These are phyloP conservation scores for Phocides pigmalion DNA, from an alignment of 1,140 invertebrate species.

Conservation along the genomic window DNA sequence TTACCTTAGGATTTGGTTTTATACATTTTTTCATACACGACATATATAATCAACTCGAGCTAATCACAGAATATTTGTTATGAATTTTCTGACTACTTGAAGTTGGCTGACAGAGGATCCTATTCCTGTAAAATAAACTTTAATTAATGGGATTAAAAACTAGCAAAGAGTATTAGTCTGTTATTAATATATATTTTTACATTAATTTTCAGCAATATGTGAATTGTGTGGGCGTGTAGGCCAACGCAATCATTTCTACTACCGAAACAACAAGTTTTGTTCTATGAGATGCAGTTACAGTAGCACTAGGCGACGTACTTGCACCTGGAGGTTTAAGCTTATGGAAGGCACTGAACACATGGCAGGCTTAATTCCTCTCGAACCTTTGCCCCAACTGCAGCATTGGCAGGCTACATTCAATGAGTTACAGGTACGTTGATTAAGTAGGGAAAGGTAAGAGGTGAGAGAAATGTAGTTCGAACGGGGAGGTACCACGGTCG, in stretches of 20 bases:
- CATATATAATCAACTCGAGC: too few species aligned
- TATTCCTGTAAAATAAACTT: too few species aligned
- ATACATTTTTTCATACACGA: too few species aligned
- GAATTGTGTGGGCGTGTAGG: slow-evolving; percentile 73
- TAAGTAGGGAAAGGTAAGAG: too few species aligned
- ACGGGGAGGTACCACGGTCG: too few species aligned
- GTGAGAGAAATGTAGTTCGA: too few species aligned
- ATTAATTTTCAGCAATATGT: slow-evolving; percentile 68
- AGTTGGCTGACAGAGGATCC: too few species aligned
- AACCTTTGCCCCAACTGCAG: slow-evolving; percentile 77
- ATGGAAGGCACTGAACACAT: slow-evolving; percentile 80
- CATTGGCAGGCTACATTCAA: slow-evolving; percentile 71
- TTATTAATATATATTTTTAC: background rate
- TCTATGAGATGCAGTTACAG: slow-evolving; percentile 66
- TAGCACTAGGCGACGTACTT: slow-evolving; percentile 55
- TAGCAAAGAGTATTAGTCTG: too few species aligned
- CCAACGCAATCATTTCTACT: slow-evolving; percentile 65
- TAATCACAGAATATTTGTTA: too few species aligned
- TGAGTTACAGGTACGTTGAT: slow-evolving; percentile 68
- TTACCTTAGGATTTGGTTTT: too few species aligned
- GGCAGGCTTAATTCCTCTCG: slow-evolving; percentile 77
- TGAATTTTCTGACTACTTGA: too few species aligned
- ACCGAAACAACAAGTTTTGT: slow-evolving; percentile 70
- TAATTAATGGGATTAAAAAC: too few species aligned
- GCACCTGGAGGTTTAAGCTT: slow-evolving; percentile 77